Percentiles rank a stretch among this genome's conserved stretches.
phyloP scores from a whole-genome alignment of 2,113 vertebrate species.

The Percina caprodes region DNA sequence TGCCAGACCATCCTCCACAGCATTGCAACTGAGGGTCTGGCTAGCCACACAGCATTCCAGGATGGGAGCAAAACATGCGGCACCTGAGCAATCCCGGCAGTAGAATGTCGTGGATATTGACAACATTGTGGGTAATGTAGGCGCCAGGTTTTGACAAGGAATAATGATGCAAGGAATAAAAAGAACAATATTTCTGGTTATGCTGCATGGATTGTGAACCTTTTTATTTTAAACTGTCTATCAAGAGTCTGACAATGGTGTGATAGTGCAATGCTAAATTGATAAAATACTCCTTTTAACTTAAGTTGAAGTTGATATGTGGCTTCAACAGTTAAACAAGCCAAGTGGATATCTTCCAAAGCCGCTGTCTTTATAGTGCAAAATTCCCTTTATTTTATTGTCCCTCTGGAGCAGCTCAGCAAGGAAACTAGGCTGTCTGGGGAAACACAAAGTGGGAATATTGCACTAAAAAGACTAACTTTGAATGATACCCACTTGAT shows the following conservation, averaged over 20 bases:
- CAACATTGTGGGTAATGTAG: too few relatives aligned
- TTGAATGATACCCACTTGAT: background rate
- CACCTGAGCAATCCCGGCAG: too few relatives aligned
- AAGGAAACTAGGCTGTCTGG: background rate
- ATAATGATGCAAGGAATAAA: background rate
- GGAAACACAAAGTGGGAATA: constrained; percentile 20
- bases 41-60: too few relatives aligned
- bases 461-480: constrained; percentile 26
- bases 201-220: background rate
- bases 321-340: background rate
- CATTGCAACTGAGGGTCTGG: too few relatives aligned
- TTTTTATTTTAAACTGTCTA: background rate
- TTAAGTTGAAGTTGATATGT: background rate
- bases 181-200: accelerated
- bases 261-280: background rate
- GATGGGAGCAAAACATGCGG: too few relatives aligned
- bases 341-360: background rate
- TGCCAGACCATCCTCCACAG: background rate
- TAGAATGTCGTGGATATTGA: too few relatives aligned
- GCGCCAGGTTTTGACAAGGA: background rate
- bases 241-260: background rate
- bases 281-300: background rate
- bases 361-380: background rate
- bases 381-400: constrained; percentile 16
- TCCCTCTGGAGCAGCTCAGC: constrained; percentile 11